phyloP scores from a whole-genome alignment of 2,888 invertebrate species.

The Lysandra bellargus region DNA sequence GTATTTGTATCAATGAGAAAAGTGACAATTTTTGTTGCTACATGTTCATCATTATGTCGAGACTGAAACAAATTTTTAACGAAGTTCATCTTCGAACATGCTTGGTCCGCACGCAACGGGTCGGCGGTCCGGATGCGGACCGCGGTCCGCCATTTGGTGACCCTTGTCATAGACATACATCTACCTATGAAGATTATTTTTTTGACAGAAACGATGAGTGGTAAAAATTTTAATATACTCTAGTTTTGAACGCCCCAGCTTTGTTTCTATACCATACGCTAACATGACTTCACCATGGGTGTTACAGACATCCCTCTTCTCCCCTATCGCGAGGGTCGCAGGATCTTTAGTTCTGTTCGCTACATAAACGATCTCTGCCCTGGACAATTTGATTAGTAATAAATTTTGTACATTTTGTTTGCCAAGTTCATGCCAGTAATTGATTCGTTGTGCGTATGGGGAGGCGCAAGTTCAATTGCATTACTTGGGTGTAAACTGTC shows the following conservation, averaged over 20 bases:
- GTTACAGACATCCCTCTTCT: conserved; percentile 59
- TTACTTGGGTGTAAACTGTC: neutral
- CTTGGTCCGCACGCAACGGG: no score
- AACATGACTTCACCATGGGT: conserved; percentile 46
- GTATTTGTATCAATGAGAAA: no score
- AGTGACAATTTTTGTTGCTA: no score
- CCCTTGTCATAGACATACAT: no score
- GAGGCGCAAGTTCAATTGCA: neutral
- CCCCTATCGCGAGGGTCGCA: conserved; percentile 55
- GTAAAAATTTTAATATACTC: neutral
- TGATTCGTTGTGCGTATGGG: conserved; percentile 20
- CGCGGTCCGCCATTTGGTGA: no score
- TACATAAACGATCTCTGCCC: conserved; percentile 66
- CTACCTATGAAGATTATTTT: no score
- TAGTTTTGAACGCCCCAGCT: conserved; percentile 33
- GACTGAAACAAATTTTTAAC: no score
- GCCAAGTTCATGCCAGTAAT: conserved; percentile 22
- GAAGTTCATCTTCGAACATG: no score
- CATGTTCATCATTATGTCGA: no score
- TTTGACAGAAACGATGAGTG: no score
- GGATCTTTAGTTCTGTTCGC: conserved; percentile 60
- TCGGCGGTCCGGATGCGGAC: no score
- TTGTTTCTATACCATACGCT: conserved; percentile 44
- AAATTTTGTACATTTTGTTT: conserved; percentile 59
- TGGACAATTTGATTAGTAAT: conserved; percentile 68